These are phyloP conservation scores for Phenganax stokvisi DNA, from an alignment of 92 coral and sea anemone species.

Conservation along the genomic window DNA sequence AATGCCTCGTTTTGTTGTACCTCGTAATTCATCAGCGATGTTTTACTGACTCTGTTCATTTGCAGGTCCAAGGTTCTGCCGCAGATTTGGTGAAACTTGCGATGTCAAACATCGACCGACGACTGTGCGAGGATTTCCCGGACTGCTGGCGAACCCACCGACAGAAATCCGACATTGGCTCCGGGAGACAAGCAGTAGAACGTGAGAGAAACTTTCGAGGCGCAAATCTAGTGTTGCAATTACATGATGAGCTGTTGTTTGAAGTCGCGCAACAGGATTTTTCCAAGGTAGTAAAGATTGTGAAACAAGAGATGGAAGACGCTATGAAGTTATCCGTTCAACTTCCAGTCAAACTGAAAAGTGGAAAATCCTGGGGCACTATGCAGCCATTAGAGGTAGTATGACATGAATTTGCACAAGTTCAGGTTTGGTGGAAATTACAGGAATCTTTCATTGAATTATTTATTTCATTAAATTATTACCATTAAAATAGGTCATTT, in stretches of 20 bases:
- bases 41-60: no score
- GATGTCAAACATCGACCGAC: slow-evolving; percentile 83
- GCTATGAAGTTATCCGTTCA: slow-evolving; percentile 76
- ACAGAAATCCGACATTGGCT: slow-evolving; percentile 48
- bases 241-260: slow-evolving; percentile 81
- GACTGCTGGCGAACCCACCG: slow-evolving; percentile 64
- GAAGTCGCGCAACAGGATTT: slow-evolving; percentile 72
- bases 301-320: slow-evolving; percentile 76
- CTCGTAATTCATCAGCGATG: no score
- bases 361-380: slow-evolving; percentile 93
- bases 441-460: no score
- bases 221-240: slow-evolving; percentile 77
- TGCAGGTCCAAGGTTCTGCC: slow-evolving; percentile 85
- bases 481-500: no score
- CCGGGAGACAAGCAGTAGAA: slow-evolving; percentile 45
- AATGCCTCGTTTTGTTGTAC: no score
- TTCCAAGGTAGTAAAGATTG: slow-evolving; percentile 69
- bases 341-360: slow-evolving; percentile 86
- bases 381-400: slow-evolving; percentile 59
- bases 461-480: no score
- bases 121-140: slow-evolving; percentile 60
- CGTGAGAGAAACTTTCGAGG: slow-evolving; percentile 56
- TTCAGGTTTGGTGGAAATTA: no score
- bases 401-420: no score
- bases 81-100: slow-evolving; percentile 93